A percentile compares a stretch with the other conserved stretches of the same genome.
These are phyloP conservation scores for Sarcophilus harrisii DNA, from an alignment of 2,797 vertebrate species.

Conservation along the genomic window DNA sequence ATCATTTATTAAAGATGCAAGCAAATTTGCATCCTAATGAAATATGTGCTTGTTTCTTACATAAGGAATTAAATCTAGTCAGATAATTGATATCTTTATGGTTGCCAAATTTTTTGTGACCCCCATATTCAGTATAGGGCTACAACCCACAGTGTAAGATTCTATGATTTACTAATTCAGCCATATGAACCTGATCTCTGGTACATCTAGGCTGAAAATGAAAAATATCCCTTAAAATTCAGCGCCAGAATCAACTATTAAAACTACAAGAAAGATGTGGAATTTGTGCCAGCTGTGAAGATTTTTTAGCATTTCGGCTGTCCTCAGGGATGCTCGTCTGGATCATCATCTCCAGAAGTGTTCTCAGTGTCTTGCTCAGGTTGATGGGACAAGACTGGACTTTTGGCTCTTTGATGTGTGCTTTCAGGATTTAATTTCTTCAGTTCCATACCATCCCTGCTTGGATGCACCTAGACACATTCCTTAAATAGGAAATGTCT, in stretches of 20 bases:
- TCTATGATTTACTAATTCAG: conserved; percentile 14
- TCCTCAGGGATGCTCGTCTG: conserved; percentile 45
- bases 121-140: no score
- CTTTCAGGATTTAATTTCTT: conserved; percentile 30
- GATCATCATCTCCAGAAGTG: conserved; percentile 56
- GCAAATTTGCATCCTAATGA: no score
- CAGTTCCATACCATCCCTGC: conserved; percentile 31
- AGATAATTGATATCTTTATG: no score
- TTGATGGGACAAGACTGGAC: background rate
- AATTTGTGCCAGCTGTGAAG: conserved; percentile 57
- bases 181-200: conserved; percentile 61
- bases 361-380: conserved; percentile 10
- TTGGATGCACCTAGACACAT: conserved; percentile 5
- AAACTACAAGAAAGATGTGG: conserved; percentile 53
- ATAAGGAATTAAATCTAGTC: no score
- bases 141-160: background rate
- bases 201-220: conserved; percentile 62
- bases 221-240: conserved; percentile 60
- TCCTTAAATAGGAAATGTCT: background rate
- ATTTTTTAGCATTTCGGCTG: conserved; percentile 61
- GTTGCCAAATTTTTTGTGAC: no score
- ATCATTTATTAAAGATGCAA: no score
- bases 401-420: conserved; percentile 27
- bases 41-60: no score
- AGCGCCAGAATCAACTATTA: conserved; percentile 66